Evolutionary conservation across 2,888 invertebrate genomes (phyloP).

Genomic region (Cybosia mesomella): DNA sequence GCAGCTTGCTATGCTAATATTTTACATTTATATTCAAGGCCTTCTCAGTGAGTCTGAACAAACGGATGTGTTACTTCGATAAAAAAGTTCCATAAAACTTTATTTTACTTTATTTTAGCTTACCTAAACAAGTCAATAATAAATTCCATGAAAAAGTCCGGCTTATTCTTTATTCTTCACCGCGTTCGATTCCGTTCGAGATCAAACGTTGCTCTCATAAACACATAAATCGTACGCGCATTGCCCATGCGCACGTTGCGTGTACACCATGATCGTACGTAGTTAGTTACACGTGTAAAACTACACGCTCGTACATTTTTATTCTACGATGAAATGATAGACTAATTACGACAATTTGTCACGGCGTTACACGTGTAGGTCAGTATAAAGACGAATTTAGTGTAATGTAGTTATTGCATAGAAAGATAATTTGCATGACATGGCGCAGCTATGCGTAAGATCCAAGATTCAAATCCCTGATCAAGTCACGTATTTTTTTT

Average conservation of each 20-base stretch:
- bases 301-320: slow-evolving; percentile 8
- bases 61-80: slow-evolving; percentile 12
- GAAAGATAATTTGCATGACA: background rate
- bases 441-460: background rate
- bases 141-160: slow-evolving; percentile 11
- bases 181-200: slow-evolving; percentile 38
- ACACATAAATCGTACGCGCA: slow-evolving; percentile 46
- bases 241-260: slow-evolving; percentile 30
- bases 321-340: slow-evolving; percentile 10
- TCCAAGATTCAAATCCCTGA: background rate
- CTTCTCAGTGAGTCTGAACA: background rate
- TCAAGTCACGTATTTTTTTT: too few relatives aligned
- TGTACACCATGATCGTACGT: slow-evolving; percentile 12
- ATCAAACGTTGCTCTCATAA: slow-evolving; percentile 45
- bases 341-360: slow-evolving; percentile 12
- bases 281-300: slow-evolving; percentile 9
- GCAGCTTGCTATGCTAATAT: background rate
- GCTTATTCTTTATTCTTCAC: slow-evolving; percentile 15
- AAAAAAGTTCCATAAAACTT: slow-evolving; percentile 12
- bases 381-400: background rate
- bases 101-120: slow-evolving; percentile 9
- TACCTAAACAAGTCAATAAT: slow-evolving; percentile 16
- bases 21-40: background rate
- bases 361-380: slow-evolving; percentile 12
- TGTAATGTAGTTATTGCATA: background rate